Conservation (phyloP, 2,113 vertebrate species). For the Heterochromis multidens region DNA sequence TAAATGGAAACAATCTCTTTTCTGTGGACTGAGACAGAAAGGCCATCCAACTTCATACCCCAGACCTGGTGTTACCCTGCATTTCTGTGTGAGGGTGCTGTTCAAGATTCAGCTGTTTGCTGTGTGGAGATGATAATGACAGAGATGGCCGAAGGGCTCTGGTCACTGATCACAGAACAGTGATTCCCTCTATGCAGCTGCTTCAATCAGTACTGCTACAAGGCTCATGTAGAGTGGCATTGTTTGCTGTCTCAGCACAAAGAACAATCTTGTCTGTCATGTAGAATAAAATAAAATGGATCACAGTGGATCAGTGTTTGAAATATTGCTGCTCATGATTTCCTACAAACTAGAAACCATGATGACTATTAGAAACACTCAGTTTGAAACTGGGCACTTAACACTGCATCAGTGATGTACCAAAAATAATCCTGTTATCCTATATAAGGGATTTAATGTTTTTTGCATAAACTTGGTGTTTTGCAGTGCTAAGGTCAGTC, state of each 20-base stretch:
- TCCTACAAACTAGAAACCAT: not conserved
- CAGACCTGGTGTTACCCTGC: not conserved
- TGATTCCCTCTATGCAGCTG: conserved; percentile 18
- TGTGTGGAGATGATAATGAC: conserved; percentile 17
- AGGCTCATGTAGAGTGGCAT: not conserved
- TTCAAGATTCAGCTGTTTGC: conserved; percentile 12
- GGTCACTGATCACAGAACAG: conserved; percentile 40
- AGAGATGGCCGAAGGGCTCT: conserved; percentile 21
- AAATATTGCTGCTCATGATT: not conserved
- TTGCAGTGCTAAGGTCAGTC: not conserved
- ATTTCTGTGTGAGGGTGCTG: not conserved
- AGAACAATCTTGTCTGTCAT: not conserved
- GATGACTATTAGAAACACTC: not conserved
- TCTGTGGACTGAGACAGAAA: conserved; percentile 23
- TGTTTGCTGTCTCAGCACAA: conserved; percentile 22
- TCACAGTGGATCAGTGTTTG: not conserved
- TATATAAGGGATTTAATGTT: not conserved
- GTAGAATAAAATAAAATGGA: not conserved
- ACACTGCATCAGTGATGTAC: not conserved
- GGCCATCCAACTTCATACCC: not conserved
- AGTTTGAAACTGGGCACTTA: not conserved
- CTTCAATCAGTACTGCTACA: conserved; percentile 3
- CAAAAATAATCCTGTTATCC: not conserved
- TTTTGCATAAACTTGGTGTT: not conserved
- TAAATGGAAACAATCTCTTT: conserved; percentile 9